Conservation (phyloP, 2,113 vertebrate genomes). For the Gila orcuttii region DNA sequence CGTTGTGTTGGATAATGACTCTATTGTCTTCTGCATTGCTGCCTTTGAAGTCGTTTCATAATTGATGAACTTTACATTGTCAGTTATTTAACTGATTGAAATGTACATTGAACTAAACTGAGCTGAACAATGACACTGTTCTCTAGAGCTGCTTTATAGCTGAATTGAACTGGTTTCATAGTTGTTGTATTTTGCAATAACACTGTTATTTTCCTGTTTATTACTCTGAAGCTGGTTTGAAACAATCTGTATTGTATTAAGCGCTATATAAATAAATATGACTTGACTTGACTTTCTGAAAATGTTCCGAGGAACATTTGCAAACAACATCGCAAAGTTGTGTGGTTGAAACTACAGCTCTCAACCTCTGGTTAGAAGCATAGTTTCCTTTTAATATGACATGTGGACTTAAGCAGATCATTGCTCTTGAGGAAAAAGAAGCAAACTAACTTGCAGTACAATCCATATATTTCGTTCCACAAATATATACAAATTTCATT, state of each 20-base stretch:
- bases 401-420: not conserved
- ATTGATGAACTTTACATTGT: not conserved
- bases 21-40: not conserved
- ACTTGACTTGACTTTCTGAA: not conserved
- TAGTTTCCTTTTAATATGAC: not conserved
- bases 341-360: not conserved
- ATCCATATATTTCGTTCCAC: not conserved
- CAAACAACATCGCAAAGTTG: not conserved
- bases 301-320: not conserved
- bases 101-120: not conserved
- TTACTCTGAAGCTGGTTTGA: not conserved
- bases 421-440: not conserved
- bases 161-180: not conserved
- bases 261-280: not conserved
- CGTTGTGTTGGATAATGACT: not conserved
- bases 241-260: not conserved
- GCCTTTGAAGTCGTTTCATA: not conserved
- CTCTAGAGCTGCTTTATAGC: not conserved
- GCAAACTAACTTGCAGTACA: not conserved
- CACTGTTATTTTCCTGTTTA: not conserved
- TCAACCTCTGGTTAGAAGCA: not conserved
- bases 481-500: not conserved
- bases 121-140: not conserved
- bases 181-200: not conserved
- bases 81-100: not conserved